phyloP scores from a whole-genome alignment of 2,797 vertebrate genomes.

The Phoeniculus purpureus region DNA sequence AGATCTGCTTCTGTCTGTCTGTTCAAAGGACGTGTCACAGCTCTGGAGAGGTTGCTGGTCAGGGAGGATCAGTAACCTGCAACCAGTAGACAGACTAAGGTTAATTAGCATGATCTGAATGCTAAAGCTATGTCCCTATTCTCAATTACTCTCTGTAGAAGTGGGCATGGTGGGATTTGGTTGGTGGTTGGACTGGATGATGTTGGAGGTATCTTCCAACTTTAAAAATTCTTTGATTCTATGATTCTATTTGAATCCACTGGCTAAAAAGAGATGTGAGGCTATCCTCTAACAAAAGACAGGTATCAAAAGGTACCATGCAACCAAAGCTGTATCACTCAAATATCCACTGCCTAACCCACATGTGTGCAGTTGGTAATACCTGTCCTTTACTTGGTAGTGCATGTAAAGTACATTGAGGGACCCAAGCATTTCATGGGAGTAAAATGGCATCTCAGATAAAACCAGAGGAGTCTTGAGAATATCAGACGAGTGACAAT shows the following conservation, averaged over 20 bases:
- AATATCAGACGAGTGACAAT: not conserved
- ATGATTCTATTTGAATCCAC: not conserved
- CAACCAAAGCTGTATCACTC: not conserved
- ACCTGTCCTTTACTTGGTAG: not conserved
- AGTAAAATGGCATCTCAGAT: not conserved
- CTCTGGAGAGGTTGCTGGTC: not conserved
- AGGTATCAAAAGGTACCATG: not conserved
- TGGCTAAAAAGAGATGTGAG: not conserved
- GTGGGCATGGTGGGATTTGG: too few species aligned
- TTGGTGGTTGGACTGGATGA: too few species aligned
- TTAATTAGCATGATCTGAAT: not conserved
- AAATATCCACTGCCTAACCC: not conserved
- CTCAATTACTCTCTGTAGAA: not conserved
- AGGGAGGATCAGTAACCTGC: not conserved
- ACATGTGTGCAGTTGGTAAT: not conserved
- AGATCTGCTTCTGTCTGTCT: not conserved
- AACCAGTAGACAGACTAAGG: not conserved
- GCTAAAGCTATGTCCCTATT: not conserved
- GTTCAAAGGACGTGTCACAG: not conserved
- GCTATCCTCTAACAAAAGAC: not conserved
- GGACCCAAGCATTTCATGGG: rapidly evolving
- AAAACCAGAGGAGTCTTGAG: not conserved
- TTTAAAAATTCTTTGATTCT: too few species aligned
- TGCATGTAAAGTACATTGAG: not conserved
- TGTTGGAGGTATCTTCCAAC: too few species aligned